phyloP scores from a whole-genome alignment of 1,140 invertebrate species.

The Pseudoatta argentina region DNA sequence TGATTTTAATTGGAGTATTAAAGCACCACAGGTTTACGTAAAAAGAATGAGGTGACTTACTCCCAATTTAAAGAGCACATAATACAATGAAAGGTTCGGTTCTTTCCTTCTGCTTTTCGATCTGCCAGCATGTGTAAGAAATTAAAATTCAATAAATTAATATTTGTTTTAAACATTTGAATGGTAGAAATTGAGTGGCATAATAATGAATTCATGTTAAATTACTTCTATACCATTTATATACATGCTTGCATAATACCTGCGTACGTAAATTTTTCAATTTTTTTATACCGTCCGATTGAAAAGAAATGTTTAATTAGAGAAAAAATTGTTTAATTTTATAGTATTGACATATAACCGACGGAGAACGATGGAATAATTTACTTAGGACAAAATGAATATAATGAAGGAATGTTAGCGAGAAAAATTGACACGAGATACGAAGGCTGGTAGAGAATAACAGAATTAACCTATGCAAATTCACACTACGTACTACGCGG shows the following conservation, averaged over 20 bases:
- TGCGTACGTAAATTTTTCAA: background rate
- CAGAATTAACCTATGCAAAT: constrained; percentile 60
- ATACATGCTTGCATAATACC: background rate
- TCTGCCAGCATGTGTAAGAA: background rate
- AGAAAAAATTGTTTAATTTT: background rate
- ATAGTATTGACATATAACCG: background rate
- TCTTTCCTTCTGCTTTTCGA: background rate
- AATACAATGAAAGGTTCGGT: background rate
- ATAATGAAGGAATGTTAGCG: constrained; percentile 31
- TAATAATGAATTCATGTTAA: constrained; percentile 8
- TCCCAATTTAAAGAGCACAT: background rate
- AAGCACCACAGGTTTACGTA: too few species aligned
- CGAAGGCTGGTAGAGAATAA: constrained; percentile 39
- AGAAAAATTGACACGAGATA: constrained; percentile 50
- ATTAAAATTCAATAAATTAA: constrained; percentile 30
- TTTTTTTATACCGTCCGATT: background rate
- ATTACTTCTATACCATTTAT: background rate
- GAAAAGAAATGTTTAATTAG: constrained; percentile 37
- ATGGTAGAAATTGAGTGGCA: background rate
- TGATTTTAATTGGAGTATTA: too few species aligned
- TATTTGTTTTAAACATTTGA: constrained; percentile 21
- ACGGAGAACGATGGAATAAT: background rate
- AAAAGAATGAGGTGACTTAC: too few species aligned
- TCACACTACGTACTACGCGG: constrained; percentile 24
- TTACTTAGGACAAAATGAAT: constrained; percentile 40